phyloP scores from a whole-genome alignment of 2,113 vertebrate genomes.

The Ifrita kowaldi region DNA sequence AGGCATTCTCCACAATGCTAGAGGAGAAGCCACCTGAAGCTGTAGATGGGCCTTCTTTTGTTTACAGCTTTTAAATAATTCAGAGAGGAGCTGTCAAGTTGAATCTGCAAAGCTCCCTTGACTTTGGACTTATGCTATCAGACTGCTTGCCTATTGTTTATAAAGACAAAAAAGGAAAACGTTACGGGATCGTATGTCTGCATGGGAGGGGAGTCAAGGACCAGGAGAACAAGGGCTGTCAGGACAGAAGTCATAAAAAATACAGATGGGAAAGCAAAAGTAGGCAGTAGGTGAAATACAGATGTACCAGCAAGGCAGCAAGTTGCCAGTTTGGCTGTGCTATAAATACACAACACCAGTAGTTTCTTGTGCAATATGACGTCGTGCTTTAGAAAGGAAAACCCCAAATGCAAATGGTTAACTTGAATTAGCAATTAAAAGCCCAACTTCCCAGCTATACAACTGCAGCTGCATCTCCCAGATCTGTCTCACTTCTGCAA shows the following conservation, averaged over 20 bases:
- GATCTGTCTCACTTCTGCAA: background rate
- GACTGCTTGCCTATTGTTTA: slow-evolving; percentile 25
- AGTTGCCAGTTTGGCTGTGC: background rate
- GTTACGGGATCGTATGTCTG: background rate
- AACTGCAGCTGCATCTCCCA: background rate
- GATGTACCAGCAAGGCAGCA: background rate
- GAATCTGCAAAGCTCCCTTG: slow-evolving; percentile 36
- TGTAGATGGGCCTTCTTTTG: background rate
- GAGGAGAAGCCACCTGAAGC: slow-evolving; percentile 6
- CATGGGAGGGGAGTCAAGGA: background rate
- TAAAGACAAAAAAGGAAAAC: slow-evolving; percentile 27
- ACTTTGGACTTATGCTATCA: background rate
- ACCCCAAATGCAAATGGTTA: background rate
- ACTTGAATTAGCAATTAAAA: slow-evolving; percentile 34
- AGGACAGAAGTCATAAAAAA: background rate
- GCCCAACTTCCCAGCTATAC: background rate
- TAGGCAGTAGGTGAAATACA: background rate
- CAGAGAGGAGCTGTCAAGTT: slow-evolving; percentile 30
- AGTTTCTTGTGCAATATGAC: background rate
- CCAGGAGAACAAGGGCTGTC: slow-evolving; percentile 1
- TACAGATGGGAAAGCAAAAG: background rate
- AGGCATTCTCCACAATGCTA: background rate
- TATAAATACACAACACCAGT: background rate
- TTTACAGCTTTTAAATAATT: slow-evolving; percentile 54
- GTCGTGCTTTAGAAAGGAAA: background rate